These are phyloP conservation scores for Lycocerus yunnanus DNA, from an alignment of 2,888 invertebrate species.

Conservation along the genomic window DNA sequence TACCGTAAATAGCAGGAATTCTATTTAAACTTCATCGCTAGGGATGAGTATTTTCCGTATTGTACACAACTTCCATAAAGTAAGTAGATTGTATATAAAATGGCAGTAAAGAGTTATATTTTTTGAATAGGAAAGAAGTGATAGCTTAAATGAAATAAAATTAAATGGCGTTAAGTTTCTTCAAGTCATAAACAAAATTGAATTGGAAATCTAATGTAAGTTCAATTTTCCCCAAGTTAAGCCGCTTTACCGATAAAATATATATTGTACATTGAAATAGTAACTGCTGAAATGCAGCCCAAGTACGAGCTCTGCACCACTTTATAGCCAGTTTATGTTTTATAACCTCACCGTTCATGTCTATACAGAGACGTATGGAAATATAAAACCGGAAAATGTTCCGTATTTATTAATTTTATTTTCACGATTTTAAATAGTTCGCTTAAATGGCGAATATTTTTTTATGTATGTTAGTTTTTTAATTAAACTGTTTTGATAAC, in stretches of 20 bases:
- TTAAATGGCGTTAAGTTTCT: conserved; percentile 15
- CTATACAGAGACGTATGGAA: conserved; percentile 47
- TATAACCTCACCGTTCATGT: conserved; percentile 44
- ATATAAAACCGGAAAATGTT: conserved; percentile 42
- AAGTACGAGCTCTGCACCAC: conserved; percentile 32
- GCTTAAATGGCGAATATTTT: background rate
- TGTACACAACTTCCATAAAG: background rate
- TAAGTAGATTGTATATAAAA: background rate
- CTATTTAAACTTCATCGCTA: background rate
- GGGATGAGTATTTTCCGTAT: background rate
- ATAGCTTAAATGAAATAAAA: conserved; percentile 18
- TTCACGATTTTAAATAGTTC: background rate
- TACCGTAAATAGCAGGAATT: background rate
- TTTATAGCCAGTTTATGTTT: conserved; percentile 52
- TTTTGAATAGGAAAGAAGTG: background rate
- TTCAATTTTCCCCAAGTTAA: conserved; percentile 28
- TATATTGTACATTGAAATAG: conserved; percentile 33
- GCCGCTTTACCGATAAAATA: conserved; percentile 25
- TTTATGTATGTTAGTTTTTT: background rate
- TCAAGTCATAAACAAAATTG: conserved; percentile 26
- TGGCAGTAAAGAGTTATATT: background rate
- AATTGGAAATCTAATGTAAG: conserved; percentile 30
- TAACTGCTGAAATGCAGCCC: conserved; percentile 34
- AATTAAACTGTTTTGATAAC: background rate
- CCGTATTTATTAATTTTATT: background rate